phyloP scores from a whole-genome alignment of 2,113 vertebrate genomes.

The Engraulis encrasicolus region DNA sequence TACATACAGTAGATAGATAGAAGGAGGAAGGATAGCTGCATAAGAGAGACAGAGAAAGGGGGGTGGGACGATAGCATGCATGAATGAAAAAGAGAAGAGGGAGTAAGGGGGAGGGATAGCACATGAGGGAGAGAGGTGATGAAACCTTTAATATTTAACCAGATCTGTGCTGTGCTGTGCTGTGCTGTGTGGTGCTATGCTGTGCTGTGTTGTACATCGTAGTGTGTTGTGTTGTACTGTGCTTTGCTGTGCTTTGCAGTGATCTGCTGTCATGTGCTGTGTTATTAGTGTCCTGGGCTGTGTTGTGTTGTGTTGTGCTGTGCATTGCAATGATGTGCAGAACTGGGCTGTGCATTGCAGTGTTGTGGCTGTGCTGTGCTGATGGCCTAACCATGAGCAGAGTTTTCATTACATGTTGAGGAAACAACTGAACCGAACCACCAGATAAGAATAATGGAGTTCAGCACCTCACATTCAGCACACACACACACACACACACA shows the following conservation, averaged over 20 bases:
- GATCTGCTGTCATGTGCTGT: too few species aligned
- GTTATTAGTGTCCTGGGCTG: too few species aligned
- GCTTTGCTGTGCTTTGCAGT: too few species aligned
- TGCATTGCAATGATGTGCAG: too few species aligned
- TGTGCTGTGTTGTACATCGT: too few species aligned
- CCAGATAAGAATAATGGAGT: background rate
- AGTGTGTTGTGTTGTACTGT: too few species aligned
- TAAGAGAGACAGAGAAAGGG: background rate
- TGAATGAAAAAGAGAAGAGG: background rate
- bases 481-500: background rate
- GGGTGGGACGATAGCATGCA: background rate
- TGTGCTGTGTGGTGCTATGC: background rate
- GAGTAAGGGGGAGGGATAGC: background rate
- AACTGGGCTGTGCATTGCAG: too few species aligned
- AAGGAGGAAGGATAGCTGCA: background rate
- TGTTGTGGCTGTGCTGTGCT: background rate
- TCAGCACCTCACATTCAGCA: background rate
- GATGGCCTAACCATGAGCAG: conserved; percentile 2
- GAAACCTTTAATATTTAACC: background rate
- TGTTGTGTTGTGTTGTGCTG: too few species aligned
- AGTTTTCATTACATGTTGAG: conserved; percentile 22
- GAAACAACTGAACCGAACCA: conserved; percentile 13
- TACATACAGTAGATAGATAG: background rate
- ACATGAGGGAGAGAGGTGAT: background rate
- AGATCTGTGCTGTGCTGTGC: background rate